Percentiles rank a stretch among this genome's conserved stretches.
Evolutionary conservation across 2,797 vertebrate species (phyloP).

Genomic region (Dermochelys coriacea): DNA sequence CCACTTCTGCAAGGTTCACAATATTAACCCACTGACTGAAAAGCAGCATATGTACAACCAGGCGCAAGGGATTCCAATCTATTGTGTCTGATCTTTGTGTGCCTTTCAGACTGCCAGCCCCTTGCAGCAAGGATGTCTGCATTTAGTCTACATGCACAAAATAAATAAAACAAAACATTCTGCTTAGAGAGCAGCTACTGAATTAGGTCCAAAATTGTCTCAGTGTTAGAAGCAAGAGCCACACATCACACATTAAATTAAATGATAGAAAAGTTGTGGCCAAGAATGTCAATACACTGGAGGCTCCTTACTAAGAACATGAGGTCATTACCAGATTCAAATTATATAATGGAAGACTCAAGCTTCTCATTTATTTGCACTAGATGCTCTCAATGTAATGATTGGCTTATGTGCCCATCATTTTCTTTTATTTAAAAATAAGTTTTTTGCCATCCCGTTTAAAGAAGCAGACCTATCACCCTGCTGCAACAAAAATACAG

Average conservation of each 20-base stretch:
- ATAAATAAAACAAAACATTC: neutral
- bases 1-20: neutral
- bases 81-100: neutral
- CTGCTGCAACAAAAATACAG: neutral
- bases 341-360: neutral
- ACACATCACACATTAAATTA: neutral
- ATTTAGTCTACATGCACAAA: neutral
- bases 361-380: neutral
- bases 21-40: neutral
- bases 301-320: neutral
- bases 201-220: neutral
- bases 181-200: neutral
- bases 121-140: neutral
- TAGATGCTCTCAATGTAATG: constrained; percentile 8
- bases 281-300: neutral
- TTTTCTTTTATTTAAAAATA: neutral
- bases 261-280: neutral
- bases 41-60: neutral
- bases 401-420: neutral
- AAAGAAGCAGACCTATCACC: neutral
- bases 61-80: neutral
- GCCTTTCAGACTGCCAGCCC: neutral
- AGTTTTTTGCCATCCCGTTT: neutral
- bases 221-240: neutral
- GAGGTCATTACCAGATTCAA: neutral